Conservation (phyloP, 2,797 vertebrate genomes). For the Lithobates pipiens region DNA sequence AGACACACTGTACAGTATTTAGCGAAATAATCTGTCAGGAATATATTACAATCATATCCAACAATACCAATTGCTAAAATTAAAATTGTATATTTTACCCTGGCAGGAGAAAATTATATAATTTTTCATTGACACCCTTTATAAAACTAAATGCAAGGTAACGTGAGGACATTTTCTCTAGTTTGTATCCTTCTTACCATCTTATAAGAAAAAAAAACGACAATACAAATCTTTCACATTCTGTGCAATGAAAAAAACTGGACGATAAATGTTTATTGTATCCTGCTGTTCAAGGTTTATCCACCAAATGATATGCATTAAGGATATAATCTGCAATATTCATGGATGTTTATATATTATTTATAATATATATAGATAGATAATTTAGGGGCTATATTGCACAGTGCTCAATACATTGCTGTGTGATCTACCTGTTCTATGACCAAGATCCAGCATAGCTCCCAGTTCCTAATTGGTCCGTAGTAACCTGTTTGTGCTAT, state of each 20-base stretch:
- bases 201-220: slow-evolving; percentile 5
- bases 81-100: neutral
- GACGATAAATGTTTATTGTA: neutral
- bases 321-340: slow-evolving; percentile 55
- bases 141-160: slow-evolving; percentile 10
- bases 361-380: slow-evolving; percentile 24
- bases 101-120: neutral
- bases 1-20: neutral
- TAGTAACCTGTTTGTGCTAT: slow-evolving; percentile 78
- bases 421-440: slow-evolving; percentile 81
- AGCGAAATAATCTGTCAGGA: neutral
- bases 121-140: slow-evolving; percentile 17
- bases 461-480: slow-evolving; percentile 80
- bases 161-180: neutral
- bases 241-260: slow-evolving; percentile 63
- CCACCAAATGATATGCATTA: slow-evolving; percentile 67
- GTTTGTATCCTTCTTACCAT: neutral
- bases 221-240: slow-evolving; percentile 48
- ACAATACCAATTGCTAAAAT: neutral
- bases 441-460: slow-evolving; percentile 76
- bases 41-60: slow-evolving; percentile 7
- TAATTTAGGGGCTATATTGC: slow-evolving; percentile 84
- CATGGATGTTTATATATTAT: slow-evolving; percentile 41
- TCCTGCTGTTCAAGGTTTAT: slow-evolving; percentile 16
- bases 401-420: slow-evolving; percentile 97